These are phyloP conservation scores for Mustela nigripes DNA, from an alignment of 2,113 vertebrate species.

Conservation along the genomic window DNA sequence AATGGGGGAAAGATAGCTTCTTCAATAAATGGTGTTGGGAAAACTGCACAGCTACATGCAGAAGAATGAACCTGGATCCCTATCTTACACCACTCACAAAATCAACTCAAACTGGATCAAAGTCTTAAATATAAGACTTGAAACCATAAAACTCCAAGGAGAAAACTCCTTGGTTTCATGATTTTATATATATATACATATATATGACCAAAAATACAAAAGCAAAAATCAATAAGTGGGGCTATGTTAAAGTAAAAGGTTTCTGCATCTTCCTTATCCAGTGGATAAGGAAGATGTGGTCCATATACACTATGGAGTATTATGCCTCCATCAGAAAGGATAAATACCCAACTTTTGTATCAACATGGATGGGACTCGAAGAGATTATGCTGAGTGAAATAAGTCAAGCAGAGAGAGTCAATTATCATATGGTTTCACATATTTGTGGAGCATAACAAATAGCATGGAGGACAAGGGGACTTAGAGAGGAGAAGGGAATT, in stretches of 20 bases:
- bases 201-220: neutral
- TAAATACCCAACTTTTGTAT: no score
- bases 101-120: neutral
- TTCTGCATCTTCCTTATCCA: neutral
- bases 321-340: no score
- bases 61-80: neutral
- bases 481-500: no score
- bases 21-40: neutral
- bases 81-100: neutral
- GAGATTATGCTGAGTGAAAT: no score
- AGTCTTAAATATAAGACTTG: neutral
- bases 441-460: no score
- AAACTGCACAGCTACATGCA: neutral
- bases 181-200: neutral
- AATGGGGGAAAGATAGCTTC: neutral
- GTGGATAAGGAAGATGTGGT: no score
- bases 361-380: no score
- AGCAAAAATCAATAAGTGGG: neutral
- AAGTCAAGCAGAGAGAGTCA: no score
- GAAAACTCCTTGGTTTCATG: neutral
- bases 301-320: no score
- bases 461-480: no score
- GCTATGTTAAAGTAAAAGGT: neutral
- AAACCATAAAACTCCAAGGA: neutral
- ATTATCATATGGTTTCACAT: no score